Percentiles rank a stretch among this genome's conserved stretches.
phyloP scores from a whole-genome alignment of 2,113 vertebrate species.

The Leptocoma aspasia region DNA sequence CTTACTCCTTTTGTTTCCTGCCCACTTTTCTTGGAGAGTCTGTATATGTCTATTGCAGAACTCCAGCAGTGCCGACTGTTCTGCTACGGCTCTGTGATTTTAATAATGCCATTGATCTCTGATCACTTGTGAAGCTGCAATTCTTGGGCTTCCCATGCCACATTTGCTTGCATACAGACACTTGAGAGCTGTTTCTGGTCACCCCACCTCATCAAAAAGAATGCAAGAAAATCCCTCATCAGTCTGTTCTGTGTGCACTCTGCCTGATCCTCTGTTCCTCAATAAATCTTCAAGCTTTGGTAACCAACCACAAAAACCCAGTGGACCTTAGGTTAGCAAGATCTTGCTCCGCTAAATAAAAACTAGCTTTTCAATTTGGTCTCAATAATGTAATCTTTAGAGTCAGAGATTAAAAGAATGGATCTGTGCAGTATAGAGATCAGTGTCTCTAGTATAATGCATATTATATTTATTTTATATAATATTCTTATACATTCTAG shows the following conservation, averaged over 20 bases:
- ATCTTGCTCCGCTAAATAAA: not conserved
- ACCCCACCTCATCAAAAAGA: not conserved
- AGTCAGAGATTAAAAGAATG: not conserved
- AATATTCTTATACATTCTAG: not conserved
- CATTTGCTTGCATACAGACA: not conserved
- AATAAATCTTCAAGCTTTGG: not conserved
- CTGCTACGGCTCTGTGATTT: not conserved
- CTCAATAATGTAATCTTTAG: not conserved
- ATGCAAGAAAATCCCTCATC: not conserved
- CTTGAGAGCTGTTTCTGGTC: not conserved
- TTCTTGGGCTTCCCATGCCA: not conserved
- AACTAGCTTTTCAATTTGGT: not conserved
- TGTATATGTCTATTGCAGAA: rapidly evolving
- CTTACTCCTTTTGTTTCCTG: not conserved
- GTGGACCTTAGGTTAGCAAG: not conserved
- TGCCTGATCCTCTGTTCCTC: not conserved
- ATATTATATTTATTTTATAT: not conserved
- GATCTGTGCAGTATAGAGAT: not conserved
- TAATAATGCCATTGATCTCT: not conserved
- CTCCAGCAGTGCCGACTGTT: not conserved
- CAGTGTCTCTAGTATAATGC: not conserved
- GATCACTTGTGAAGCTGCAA: not conserved
- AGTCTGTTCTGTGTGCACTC: rapidly evolving
- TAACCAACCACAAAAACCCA: not conserved
- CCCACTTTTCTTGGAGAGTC: not conserved